These are phyloP conservation scores for Brachyopa scutellaris DNA, from an alignment of 2,888 invertebrate species.

Conservation along the genomic window DNA sequence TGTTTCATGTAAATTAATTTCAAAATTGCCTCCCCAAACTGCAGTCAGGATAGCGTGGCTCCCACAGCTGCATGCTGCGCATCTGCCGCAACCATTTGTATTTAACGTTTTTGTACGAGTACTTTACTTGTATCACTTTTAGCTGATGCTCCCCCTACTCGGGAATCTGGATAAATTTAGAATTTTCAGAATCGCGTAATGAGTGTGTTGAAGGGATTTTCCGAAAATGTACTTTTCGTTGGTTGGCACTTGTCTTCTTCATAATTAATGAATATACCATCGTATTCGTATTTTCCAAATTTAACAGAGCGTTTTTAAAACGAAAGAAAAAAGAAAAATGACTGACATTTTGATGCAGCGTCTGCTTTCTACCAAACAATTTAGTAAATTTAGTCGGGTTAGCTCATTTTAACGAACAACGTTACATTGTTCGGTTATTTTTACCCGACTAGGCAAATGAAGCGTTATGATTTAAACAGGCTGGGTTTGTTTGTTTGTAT, in stretches of 20 bases:
- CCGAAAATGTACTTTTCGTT: slow-evolving; percentile 14
- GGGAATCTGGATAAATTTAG: slow-evolving; percentile 62
- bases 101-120: slow-evolving; percentile 12
- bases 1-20: slow-evolving; percentile 50
- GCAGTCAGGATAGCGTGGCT: slow-evolving; percentile 28
- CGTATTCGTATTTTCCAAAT: slow-evolving; percentile 20
- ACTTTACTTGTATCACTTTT: neutral
- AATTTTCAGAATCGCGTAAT: slow-evolving; percentile 63
- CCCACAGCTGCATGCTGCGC: slow-evolving; percentile 50
- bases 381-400: too few species aligned
- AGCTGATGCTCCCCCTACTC: slow-evolving; percentile 55
- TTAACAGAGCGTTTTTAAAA: slow-evolving; percentile 31
- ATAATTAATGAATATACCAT: slow-evolving; percentile 51
- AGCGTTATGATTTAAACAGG: too few species aligned
- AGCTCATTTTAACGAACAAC: too few species aligned
- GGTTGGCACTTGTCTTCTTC: slow-evolving; percentile 14
- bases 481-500: too few species aligned
- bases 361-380: too few species aligned
- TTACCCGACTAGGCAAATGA: too few species aligned
- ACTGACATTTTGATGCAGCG: too few species aligned
- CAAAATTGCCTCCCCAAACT: slow-evolving; percentile 62
- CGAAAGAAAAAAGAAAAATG: too few species aligned
- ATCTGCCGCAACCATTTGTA: slow-evolving; percentile 55
- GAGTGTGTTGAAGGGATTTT: slow-evolving; percentile 60
- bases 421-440: too few species aligned